Conservation (phyloP, 2,888 invertebrate genomes). For the Acanthococcus lagerstroemiae region DNA sequence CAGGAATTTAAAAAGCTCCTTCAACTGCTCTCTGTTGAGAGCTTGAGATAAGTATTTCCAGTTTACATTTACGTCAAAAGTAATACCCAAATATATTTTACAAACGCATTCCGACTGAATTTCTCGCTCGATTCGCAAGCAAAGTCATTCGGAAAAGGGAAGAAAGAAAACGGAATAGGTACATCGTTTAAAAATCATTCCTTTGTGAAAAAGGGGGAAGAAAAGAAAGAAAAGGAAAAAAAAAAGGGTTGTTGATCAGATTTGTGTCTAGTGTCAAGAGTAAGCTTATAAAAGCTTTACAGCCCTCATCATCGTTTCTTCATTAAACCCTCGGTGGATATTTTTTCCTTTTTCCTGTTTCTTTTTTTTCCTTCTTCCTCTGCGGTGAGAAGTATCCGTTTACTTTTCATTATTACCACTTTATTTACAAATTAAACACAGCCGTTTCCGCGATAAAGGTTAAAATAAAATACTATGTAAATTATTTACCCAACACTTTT, state of each 20-base stretch:
- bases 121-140: neutral
- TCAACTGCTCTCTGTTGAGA: no score
- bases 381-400: constrained; percentile 10
- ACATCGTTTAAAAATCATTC: neutral
- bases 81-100: no score
- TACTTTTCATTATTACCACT: constrained; percentile 27
- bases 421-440: constrained; percentile 30
- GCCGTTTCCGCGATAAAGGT: constrained; percentile 21
- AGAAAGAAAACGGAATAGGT: neutral
- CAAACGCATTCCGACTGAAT: neutral
- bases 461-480: constrained; percentile 19
- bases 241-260: constrained; percentile 23
- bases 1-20: no score
- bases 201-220: neutral
- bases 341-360: constrained; percentile 2
- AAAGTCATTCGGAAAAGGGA: neutral
- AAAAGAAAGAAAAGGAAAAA: neutral
- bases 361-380: neutral
- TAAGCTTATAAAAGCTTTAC: constrained; percentile 30
- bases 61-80: no score
- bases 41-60: no score
- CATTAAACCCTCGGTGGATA: constrained; percentile 22
- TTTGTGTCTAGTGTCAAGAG: constrained; percentile 28
- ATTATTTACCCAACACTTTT: constrained; percentile 23
- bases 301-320: constrained; percentile 29